Conservation (phyloP, 2,797 vertebrate species). For the Myotis pilosus region DNA sequence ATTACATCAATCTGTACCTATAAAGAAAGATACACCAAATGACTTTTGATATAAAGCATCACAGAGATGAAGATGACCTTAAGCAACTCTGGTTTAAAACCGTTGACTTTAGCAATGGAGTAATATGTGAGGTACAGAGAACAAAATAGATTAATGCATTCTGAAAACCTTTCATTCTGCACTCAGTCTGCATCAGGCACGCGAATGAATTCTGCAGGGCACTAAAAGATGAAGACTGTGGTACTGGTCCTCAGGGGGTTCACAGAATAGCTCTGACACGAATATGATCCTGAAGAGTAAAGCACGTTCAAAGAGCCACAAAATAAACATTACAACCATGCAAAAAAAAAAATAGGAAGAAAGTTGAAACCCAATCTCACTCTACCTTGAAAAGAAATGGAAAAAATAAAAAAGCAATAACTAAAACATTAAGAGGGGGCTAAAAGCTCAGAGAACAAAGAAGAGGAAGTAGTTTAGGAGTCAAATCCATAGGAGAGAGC, state of each 20-base stretch:
- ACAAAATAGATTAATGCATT: background rate
- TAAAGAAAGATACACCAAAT: background rate
- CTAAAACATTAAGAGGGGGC: background rate
- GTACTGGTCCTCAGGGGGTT: background rate
- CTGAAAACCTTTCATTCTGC: background rate
- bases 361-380: background rate
- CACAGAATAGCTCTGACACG: background rate
- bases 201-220: background rate
- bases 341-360: background rate
- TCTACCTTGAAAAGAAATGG: background rate
- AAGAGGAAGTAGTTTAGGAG: background rate
- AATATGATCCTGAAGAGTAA: background rate
- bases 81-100: background rate
- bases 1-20: background rate
- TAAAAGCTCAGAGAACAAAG: background rate
- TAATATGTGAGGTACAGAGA: background rate
- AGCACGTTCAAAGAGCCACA: background rate
- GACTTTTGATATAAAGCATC: background rate
- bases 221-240: background rate
- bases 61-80: background rate
- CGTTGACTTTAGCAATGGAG: background rate
- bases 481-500: background rate
- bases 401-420: background rate
- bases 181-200: background rate
- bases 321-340: background rate